phyloP scores from a whole-genome alignment of 2,113 vertebrate species.

The Columbina picui region DNA sequence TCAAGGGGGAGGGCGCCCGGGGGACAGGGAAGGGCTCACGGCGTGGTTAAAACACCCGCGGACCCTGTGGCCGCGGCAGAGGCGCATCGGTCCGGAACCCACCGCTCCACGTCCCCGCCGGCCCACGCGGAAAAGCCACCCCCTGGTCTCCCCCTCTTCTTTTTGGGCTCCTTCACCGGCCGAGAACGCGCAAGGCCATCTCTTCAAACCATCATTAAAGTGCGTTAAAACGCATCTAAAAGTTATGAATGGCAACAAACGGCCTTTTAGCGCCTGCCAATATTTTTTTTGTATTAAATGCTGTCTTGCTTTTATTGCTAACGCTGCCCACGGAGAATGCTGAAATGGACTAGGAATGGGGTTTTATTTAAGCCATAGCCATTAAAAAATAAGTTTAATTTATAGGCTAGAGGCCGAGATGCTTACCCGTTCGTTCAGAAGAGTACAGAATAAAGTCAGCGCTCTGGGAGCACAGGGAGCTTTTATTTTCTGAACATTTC shows the following conservation, averaged over 20 bases:
- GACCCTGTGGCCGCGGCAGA: neutral
- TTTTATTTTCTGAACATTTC: neutral
- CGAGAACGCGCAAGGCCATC: neutral
- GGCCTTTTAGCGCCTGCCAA: slow-evolving; percentile 42
- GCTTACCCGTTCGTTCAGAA: neutral
- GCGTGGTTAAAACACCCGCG: neutral
- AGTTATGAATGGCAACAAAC: slow-evolving; percentile 40
- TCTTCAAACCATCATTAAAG: slow-evolving; percentile 1
- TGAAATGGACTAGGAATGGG: neutral
- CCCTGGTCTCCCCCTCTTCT: neutral
- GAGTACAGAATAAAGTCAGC: neutral
- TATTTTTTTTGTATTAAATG: slow-evolving; percentile 14
- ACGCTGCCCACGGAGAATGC: slow-evolving; percentile 10
- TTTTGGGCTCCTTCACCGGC: neutral
- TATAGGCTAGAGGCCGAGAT: neutral
- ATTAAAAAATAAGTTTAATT: neutral
- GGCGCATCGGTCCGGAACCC: neutral
- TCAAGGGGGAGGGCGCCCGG: neutral
- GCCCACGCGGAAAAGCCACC: fast-evolving
- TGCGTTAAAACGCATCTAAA: slow-evolving; percentile 25
- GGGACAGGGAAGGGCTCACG: neutral
- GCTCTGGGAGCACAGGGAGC: neutral
- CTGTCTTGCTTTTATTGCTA: slow-evolving; percentile 48
- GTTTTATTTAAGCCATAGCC: neutral
- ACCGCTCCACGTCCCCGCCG: fast-evolving